A percentile compares a stretch with the other conserved stretches of the same genome.
Conservation (phyloP, 2,797 vertebrate species). For the Tinamus major region DNA sequence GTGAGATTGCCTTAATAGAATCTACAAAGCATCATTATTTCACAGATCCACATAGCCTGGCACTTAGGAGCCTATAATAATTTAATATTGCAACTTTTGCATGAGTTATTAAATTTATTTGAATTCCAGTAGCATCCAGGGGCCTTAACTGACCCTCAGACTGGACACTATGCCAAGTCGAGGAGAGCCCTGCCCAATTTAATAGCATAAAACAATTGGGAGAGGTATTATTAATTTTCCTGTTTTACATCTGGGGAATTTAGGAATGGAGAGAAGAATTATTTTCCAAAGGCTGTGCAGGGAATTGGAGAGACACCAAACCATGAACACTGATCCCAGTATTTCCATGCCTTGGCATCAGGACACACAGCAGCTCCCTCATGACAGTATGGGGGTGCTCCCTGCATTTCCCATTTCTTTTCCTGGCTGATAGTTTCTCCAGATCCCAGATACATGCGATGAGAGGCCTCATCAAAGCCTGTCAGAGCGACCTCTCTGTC, state of each 20-base stretch:
- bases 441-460: not conserved
- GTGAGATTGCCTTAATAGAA: not conserved
- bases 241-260: not conserved
- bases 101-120: not conserved
- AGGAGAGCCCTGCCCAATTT: not conserved
- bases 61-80: not conserved
- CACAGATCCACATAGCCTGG: not conserved
- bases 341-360: not conserved
- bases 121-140: not conserved
- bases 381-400: not conserved
- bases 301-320: not conserved
- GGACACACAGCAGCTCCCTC: not conserved
- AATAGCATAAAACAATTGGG: not conserved
- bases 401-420: not conserved
- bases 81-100: not conserved
- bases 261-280: not conserved
- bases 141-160: not conserved
- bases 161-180: not conserved
- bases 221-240: not conserved
- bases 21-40: not conserved
- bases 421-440: not conserved
- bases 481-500: not conserved
- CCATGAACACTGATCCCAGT: not conserved
- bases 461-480: not conserved
- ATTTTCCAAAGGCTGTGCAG: not conserved